Conservation (phyloP, 2,797 vertebrate species). For the Trachurus trachurus region DNA sequence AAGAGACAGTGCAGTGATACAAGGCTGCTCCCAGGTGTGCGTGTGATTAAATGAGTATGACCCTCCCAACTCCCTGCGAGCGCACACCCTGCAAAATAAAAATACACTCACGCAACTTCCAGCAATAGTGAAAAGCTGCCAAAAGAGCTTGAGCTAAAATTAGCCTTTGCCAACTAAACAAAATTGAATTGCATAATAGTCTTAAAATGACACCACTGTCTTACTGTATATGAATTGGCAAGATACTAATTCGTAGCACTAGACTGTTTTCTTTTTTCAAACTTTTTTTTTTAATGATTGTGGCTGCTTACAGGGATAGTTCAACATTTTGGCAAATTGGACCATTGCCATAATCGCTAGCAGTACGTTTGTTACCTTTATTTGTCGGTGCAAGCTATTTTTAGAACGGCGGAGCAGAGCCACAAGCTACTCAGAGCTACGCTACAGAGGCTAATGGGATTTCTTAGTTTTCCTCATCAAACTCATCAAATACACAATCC, state of each 20-base stretch:
- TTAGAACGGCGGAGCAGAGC: no score
- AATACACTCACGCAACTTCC: constrained; percentile 1
- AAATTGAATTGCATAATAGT: constrained; percentile 19
- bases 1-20: constrained; percentile 6
- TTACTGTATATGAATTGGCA: constrained; percentile 14
- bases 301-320: no score
- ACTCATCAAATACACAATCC: no score
- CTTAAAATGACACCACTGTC: constrained; percentile 22
- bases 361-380: no score
- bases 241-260: constrained; percentile 40
- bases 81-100: constrained; percentile 18
- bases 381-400: no score
- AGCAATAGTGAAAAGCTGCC: neutral
- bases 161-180: neutral
- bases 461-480: no score
- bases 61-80: neutral
- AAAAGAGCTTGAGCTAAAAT: constrained; percentile 18
- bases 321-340: no score
- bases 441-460: no score
- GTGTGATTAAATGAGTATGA: constrained; percentile 18
- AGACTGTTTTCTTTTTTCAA: constrained; percentile 22
- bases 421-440: no score
- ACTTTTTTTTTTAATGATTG: constrained; percentile 28
- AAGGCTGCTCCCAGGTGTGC: constrained; percentile 24
- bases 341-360: no score